Evolutionary conservation across 30 jellyfish, hydroid and myxozoan genomes (phyloP).

Genomic region (Mastigias papua): DNA sequence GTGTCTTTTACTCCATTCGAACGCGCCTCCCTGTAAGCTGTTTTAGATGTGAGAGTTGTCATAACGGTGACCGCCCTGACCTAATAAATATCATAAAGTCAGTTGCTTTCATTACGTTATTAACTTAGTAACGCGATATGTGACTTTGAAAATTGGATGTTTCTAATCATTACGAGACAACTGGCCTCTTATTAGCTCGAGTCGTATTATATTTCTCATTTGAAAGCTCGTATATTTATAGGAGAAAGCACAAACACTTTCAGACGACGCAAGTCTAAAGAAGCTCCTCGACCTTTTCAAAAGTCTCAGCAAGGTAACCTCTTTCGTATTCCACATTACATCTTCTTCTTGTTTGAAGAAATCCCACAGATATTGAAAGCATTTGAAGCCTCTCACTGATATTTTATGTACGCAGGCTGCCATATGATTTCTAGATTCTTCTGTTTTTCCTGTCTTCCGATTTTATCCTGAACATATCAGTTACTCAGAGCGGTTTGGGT

Average conservation of each 20-base stretch:
- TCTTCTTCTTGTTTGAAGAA: not conserved
- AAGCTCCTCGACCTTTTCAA: conserved; percentile 4
- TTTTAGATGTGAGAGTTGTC: not conserved
- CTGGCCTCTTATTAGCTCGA: conserved; percentile 21
- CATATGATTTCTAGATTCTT: too few species aligned
- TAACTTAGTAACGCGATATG: conserved; percentile 13
- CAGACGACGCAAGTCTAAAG: conserved; percentile 15
- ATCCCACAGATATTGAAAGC: not conserved
- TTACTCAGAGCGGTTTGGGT: too few species aligned
- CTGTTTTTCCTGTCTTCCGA: too few species aligned
- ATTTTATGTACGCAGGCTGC: too few species aligned
- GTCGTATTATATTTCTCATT: conserved; percentile 6
- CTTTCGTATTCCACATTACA: not conserved
- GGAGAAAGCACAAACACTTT: conserved; percentile 21
- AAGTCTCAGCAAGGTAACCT: not conserved
- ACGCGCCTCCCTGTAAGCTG: not conserved
- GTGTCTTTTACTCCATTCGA: not conserved
- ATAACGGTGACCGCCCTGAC: conserved; percentile 35
- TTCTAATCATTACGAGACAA: conserved; percentile 20
- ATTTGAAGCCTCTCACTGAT: too few species aligned
- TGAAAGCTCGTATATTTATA: conserved; percentile 21
- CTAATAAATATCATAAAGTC: not conserved
- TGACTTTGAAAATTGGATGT: conserved; percentile 7
- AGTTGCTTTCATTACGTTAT: conserved; percentile 13
- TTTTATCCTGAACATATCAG: too few species aligned